These are phyloP conservation scores for Rhynchonema sp. DNA, from an alignment of 2,888 invertebrate genomes.

Conservation along the genomic window DNA sequence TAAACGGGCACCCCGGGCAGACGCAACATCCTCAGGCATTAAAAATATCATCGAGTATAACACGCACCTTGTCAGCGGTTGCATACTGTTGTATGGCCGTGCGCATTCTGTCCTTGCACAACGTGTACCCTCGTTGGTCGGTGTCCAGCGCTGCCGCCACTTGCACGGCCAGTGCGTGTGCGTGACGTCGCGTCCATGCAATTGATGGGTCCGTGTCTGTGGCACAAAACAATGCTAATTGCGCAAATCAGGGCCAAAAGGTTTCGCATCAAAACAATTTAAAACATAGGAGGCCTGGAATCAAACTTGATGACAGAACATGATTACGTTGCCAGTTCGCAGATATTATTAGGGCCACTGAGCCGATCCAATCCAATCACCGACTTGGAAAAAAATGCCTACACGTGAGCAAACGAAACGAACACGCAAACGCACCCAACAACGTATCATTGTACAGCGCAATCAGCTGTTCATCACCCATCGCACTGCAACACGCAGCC, in stretches of 20 bases:
- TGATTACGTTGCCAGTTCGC: no score
- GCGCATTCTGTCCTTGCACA: not conserved
- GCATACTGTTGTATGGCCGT: not conserved
- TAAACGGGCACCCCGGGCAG: no score
- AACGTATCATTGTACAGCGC: not conserved
- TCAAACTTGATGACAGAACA: no score
- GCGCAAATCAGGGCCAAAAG: no score
- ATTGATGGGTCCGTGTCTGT: conserved; percentile 37
- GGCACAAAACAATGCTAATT: not conserved
- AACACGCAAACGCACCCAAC: not conserved
- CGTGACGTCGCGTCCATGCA: conserved; percentile 51
- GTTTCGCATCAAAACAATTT: no score
- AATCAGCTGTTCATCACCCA: not conserved
- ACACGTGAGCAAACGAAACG: no score
- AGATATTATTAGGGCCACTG: no score
- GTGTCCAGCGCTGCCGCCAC: conserved; percentile 71
- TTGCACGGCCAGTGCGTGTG: conserved; percentile 59
- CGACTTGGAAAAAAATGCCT: no score
- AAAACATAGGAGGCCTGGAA: no score
- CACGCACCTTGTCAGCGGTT: not conserved
- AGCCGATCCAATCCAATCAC: no score
- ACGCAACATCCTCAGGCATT: no score
- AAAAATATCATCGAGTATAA: no score
- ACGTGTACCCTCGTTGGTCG: conserved; percentile 32
- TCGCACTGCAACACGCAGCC: not conserved